Evolutionary conservation across 2,888 invertebrate species (phyloP).

Genomic region (Temnothorax rugatulus): DNA sequence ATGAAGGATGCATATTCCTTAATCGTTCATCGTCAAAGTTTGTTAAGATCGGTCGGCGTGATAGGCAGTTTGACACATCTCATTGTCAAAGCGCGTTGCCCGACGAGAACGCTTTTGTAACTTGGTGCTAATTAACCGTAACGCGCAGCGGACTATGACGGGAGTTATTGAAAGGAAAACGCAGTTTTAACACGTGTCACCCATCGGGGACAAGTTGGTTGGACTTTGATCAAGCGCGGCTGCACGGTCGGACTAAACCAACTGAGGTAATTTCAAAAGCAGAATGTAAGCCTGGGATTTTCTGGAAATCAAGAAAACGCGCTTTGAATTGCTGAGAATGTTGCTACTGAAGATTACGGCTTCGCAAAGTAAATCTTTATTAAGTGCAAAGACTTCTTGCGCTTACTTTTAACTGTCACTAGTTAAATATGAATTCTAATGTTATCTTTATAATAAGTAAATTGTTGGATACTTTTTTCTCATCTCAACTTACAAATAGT

Average conservation of each 20-base stretch:
- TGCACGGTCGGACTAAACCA: not conserved
- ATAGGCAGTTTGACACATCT: constrained; percentile 45
- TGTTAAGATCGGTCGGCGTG: constrained; percentile 36
- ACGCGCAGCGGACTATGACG: constrained; percentile 23
- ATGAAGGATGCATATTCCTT: constrained; percentile 70
- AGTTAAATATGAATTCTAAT: constrained; percentile 7
- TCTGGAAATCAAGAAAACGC: not conserved
- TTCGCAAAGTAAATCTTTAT: not conserved
- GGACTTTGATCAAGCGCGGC: constrained; percentile 5
- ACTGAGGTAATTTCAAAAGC: constrained; percentile 28
- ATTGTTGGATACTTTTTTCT: not conserved
- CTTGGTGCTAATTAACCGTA: constrained; percentile 43
- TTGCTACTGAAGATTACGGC: not conserved
- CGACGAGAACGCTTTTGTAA: constrained; percentile 44
- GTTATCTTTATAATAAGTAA: not conserved
- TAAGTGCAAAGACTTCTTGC: not conserved
- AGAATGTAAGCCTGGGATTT: not conserved
- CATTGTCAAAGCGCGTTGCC: constrained; percentile 4
- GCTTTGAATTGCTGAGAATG: not conserved
- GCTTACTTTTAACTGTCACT: not conserved
- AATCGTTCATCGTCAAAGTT: constrained; percentile 66
- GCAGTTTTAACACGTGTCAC: constrained; percentile 43
- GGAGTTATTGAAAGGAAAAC: constrained; percentile 34
- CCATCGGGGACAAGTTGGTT: constrained; percentile 7
- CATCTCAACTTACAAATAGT: not conserved